These are phyloP conservation scores for Neosilurus mollespiculum DNA, from an alignment of 2,797 vertebrate genomes.

Conservation along the genomic window DNA sequence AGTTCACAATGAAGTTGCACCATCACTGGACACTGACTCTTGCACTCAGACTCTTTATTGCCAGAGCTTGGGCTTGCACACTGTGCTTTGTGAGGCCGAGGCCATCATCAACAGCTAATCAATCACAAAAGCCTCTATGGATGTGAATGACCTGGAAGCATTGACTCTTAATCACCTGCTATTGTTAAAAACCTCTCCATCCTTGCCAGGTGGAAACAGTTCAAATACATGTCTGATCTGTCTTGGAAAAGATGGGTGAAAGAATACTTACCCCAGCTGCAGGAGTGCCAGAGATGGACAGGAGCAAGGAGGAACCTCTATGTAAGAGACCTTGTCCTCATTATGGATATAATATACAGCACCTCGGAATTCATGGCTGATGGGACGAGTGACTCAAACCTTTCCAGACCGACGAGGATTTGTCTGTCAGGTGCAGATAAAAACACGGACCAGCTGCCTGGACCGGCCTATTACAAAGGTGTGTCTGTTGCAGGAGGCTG, in stretches of 20 bases:
- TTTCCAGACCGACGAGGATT: neutral
- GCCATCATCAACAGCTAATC: too few species aligned
- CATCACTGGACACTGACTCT: neutral
- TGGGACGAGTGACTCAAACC: neutral
- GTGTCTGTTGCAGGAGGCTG: neutral
- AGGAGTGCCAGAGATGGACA: too few species aligned
- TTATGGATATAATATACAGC: neutral
- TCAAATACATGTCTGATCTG: too few species aligned
- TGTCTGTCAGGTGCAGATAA: neutral
- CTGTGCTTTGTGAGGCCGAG: too few species aligned
- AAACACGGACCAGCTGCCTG: neutral
- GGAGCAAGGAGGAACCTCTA: slow-evolving; percentile 1
- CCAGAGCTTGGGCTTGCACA: too few species aligned
- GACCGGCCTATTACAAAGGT: slow-evolving; percentile 5
- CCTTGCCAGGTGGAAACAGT: too few species aligned
- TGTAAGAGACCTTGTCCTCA: neutral
- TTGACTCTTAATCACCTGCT: neutral
- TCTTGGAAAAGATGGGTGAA: too few species aligned
- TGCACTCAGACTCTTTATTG: slow-evolving; percentile 8
- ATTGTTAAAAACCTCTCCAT: neutral
- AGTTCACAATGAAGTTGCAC: neutral
- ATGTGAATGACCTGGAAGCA: neutral
- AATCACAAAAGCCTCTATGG: too few species aligned
- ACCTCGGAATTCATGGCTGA: neutral
- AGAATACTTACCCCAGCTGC: too few species aligned